Evolutionary conservation across 1,140 invertebrate species (phyloP).

Genomic region (Trypoxylus dichotomus): DNA sequence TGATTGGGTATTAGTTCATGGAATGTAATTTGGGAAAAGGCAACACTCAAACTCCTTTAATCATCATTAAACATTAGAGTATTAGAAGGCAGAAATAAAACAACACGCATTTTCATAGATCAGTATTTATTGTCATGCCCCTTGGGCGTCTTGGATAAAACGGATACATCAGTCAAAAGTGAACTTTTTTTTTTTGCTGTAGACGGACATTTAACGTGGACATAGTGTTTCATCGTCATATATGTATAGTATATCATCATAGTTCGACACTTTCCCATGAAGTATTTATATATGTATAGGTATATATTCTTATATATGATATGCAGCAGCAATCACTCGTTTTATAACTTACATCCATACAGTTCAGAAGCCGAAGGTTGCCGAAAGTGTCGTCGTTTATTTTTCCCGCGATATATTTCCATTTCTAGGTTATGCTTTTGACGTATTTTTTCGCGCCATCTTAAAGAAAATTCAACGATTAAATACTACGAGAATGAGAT

Average conservation of each 20-base stretch:
- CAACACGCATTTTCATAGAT: slow-evolving; percentile 39
- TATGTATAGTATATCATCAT: slow-evolving; percentile 28
- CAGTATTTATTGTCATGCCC: slow-evolving; percentile 52
- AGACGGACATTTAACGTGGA: slow-evolving; percentile 50
- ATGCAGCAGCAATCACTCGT: slow-evolving; percentile 30
- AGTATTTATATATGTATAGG: no score
- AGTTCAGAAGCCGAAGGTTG: slow-evolving; percentile 32
- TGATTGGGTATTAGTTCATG: no score
- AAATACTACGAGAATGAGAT: no score
- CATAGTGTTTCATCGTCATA: slow-evolving; percentile 24
- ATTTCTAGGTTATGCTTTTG: not conserved
- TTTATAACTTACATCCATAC: slow-evolving; percentile 29
- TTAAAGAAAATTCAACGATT: not conserved
- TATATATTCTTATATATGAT: slow-evolving; percentile 27
- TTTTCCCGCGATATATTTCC: not conserved
- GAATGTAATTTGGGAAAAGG: no score
- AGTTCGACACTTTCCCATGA: slow-evolving; percentile 38
- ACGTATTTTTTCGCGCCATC: not conserved
- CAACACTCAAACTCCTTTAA: no score
- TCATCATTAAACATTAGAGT: no score
- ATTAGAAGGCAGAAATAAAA: not conserved
- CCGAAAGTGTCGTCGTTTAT: not conserved
- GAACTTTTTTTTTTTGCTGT: slow-evolving; percentile 49
- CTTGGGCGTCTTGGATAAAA: slow-evolving; percentile 49
- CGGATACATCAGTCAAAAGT: slow-evolving; percentile 51